These are phyloP conservation scores for Notechis scutatus DNA, from an alignment of 2,113 vertebrate genomes.

Conservation along the genomic window DNA sequence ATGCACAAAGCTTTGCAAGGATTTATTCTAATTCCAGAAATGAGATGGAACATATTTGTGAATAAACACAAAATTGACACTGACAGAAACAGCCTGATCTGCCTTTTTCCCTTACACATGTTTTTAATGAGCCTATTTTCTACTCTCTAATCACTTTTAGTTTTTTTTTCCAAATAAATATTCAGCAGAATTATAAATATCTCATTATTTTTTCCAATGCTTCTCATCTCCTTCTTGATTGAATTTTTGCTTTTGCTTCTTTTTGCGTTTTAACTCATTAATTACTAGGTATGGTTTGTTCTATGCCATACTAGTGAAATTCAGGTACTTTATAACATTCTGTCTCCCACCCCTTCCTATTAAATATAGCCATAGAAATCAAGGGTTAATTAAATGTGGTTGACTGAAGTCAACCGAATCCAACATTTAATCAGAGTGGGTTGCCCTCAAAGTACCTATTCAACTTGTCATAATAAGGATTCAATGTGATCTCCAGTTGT, in stretches of 20 bases:
- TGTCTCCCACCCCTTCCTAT: background rate
- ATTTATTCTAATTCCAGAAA: background rate
- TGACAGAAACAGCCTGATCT: background rate
- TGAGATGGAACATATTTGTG: background rate
- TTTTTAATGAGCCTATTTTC: background rate
- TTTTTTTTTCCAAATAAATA: background rate
- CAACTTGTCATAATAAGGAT: background rate
- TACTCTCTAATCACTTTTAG: background rate
- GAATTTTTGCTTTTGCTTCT: background rate
- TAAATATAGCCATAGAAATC: background rate
- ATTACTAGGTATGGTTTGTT: background rate
- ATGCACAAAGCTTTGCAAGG: background rate
- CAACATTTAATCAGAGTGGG: background rate
- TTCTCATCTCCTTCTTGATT: background rate
- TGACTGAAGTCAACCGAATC: background rate
- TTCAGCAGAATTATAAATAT: background rate
- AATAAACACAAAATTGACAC: background rate
- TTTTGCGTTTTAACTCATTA: background rate
- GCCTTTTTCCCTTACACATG: background rate
- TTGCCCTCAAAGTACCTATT: background rate
- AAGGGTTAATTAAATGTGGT: background rate
- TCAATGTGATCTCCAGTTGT: background rate
- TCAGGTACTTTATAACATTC: background rate
- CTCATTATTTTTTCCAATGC: background rate
- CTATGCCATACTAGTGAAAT: background rate